Evolutionary conservation across 2,113 vertebrate species (phyloP).

Genomic region (Syrrhaptes paradoxus): DNA sequence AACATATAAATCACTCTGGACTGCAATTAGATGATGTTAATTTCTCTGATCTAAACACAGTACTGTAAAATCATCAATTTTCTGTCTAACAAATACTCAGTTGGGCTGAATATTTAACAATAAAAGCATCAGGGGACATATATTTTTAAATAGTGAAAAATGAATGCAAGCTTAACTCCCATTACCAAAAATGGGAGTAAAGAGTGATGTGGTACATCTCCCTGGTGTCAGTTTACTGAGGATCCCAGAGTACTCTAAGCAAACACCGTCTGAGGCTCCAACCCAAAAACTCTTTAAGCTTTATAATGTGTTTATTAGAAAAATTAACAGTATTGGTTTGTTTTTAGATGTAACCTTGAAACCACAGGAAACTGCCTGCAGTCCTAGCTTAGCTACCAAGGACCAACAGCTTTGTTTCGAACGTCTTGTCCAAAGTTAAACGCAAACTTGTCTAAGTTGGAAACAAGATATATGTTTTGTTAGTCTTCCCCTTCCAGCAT

Average conservation of each 20-base stretch:
- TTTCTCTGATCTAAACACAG: background rate
- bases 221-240: background rate
- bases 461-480: background rate
- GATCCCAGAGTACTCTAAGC: background rate
- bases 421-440: background rate
- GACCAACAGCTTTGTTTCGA: background rate
- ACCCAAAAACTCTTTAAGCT: background rate
- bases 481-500: background rate
- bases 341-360: background rate
- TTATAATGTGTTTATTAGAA: background rate
- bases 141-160: background rate
- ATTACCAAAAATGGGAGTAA: background rate
- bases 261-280: background rate
- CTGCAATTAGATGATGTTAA: background rate
- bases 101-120: conserved; percentile 14
- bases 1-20: background rate
- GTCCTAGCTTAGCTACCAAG: background rate
- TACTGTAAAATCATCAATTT: background rate
- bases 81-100: background rate
- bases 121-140: background rate
- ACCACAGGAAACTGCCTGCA: background rate
- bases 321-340: background rate
- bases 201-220: background rate
- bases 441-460: background rate
- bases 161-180: background rate